Percentiles rank a stretch among this genome's conserved stretches.
Evolutionary conservation across 2,797 vertebrate species (phyloP).

Genomic region (Darevskia nairensis): DNA sequence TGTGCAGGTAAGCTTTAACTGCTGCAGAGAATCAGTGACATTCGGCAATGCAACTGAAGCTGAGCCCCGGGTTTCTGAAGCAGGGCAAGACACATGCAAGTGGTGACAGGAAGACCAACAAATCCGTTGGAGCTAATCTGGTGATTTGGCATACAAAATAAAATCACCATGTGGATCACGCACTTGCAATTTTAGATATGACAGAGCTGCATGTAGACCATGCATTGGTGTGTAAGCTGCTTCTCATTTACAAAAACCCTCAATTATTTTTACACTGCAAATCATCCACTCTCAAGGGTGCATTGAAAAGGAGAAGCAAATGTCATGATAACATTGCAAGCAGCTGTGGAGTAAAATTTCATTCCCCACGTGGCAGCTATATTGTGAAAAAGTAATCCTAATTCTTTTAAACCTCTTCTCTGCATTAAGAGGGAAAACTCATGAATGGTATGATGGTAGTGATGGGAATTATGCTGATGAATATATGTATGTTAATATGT

Average conservation of each 20-base stretch:
- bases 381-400: constrained; percentile 7
- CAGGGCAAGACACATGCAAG: no score
- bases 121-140: not conserved
- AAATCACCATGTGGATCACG: not conserved
- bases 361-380: not conserved
- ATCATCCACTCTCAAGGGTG: not conserved
- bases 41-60: no score
- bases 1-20: no score
- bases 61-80: no score
- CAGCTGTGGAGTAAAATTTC: constrained; percentile 2
- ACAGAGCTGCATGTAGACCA: not conserved
- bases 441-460: constrained; percentile 2
- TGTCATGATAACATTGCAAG: constrained; percentile 1
- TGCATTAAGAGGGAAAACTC: not conserved
- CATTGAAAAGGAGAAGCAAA: constrained; percentile 9
- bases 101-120: not conserved
- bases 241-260: not conserved
- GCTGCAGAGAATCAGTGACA: no score
- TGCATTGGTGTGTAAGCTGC: not conserved
- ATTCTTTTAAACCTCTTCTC: not conserved
- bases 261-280: not conserved
- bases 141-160: not conserved
- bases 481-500: not conserved
- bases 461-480: not conserved
- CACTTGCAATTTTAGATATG: not conserved